Evolutionary conservation across 1,140 invertebrate genomes (phyloP).

Genomic region (Apis mellifera): Amel_HAv3.1 CM009932.2:7046501-7047000

Average conservation of each 20-base stretch:
- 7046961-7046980: conserved; percentile 45
- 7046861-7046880: conserved; percentile 35
- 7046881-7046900: conserved; percentile 44
- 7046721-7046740: neutral
- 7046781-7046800: conserved; percentile 20
- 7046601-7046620: neutral
- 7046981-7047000: conserved; percentile 57
- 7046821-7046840: conserved; percentile 22
- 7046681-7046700: conserved; percentile 3
- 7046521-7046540: neutral
- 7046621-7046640: neutral
- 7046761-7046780: neutral
- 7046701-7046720: neutral
- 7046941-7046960: conserved; percentile 7
- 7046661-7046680: too few relatives aligned
- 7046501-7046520: neutral
- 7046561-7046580: too few relatives aligned
- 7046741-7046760: neutral
- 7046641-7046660: neutral
- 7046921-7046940: conserved; percentile 30
- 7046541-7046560: neutral
- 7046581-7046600: too few relatives aligned
- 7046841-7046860: conserved; percentile 36
- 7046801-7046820: neutral
- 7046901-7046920: conserved; percentile 30